phyloP scores from a whole-genome alignment of 2,888 invertebrate species.

The Xanthia icteritia region DNA sequence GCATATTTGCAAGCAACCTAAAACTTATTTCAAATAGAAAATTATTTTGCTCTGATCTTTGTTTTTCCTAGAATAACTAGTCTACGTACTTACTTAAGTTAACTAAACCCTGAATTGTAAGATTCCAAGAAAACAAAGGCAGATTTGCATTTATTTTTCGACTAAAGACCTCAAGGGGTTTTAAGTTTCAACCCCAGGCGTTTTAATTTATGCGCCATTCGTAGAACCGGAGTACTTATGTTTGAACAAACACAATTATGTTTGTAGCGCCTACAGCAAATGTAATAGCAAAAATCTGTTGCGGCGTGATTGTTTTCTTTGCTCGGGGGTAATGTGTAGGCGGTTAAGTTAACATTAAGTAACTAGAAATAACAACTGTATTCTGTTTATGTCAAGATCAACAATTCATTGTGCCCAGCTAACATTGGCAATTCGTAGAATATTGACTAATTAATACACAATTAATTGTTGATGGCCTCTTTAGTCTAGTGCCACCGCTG shows the following conservation, averaged over 20 bases:
- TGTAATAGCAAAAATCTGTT: conserved; percentile 30
- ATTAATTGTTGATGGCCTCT: too few relatives aligned
- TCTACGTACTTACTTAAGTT: not conserved
- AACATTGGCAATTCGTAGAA: too few relatives aligned
- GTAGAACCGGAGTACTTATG: not conserved
- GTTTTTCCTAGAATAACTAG: not conserved
- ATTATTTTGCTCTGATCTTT: not conserved
- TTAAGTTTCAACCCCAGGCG: conserved; percentile 35
- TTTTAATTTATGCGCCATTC: conserved; percentile 39
- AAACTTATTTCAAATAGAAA: not conserved
- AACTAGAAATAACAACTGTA: not conserved
- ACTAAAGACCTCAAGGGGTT: conserved; percentile 1
- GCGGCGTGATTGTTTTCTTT: conserved; percentile 22
- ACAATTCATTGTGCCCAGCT: not conserved
- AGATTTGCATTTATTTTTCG: conserved; percentile 47
- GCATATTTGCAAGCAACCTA: not conserved
- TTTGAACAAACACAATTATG: conserved; percentile 13
- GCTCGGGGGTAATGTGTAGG: conserved; percentile 33
- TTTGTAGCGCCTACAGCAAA: conserved; percentile 44
- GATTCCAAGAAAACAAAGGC: conserved; percentile 22
- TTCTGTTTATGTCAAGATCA: too few relatives aligned
- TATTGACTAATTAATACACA: too few relatives aligned
- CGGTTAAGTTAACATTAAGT: conserved; percentile 23
- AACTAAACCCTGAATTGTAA: not conserved
- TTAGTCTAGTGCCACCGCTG: too few relatives aligned